Evolutionary conservation across 2,797 vertebrate genomes (phyloP).

Genomic region (Paramormyrops hopkinsi): DNA sequence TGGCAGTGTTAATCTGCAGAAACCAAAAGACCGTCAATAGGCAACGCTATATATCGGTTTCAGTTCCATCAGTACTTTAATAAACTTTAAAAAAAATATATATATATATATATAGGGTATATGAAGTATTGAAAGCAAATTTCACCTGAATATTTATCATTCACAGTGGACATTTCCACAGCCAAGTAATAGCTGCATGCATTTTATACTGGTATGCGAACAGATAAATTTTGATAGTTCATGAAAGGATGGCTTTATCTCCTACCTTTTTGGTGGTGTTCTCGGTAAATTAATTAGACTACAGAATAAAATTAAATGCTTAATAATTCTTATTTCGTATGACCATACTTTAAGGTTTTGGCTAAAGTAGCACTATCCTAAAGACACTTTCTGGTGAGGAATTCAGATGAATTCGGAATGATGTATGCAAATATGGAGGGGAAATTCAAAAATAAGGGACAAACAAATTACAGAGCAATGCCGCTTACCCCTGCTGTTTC

Average conservation of each 20-base stretch:
- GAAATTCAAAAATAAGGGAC: not conserved
- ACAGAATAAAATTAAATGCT: not conserved
- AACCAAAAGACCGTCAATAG: not conserved
- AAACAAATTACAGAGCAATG: not conserved
- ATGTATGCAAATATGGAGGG: not conserved
- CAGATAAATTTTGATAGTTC: not conserved
- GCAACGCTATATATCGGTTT: not conserved
- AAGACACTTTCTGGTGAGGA: not conserved
- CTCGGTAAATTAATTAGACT: not conserved
- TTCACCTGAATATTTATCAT: not conserved
- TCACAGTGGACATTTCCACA: not conserved
- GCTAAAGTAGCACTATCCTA: not conserved
- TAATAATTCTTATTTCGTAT: not conserved
- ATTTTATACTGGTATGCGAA: not conserved
- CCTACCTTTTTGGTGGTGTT: not conserved
- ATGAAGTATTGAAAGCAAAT: not conserved
- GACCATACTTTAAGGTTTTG: not conserved
- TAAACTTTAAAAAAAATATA: not conserved
- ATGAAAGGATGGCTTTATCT: not conserved
- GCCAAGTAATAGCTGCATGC: not conserved
- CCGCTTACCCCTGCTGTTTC: not conserved
- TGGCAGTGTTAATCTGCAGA: conserved; percentile 14
- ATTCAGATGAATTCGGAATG: not conserved
- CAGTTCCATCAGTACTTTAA: not conserved
- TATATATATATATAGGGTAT: not conserved